Evolutionary conservation across 2,113 vertebrate species (phyloP), one percentile per base, ranked within the genome.

Genomic region (Aplodontia rufa): DNA sequence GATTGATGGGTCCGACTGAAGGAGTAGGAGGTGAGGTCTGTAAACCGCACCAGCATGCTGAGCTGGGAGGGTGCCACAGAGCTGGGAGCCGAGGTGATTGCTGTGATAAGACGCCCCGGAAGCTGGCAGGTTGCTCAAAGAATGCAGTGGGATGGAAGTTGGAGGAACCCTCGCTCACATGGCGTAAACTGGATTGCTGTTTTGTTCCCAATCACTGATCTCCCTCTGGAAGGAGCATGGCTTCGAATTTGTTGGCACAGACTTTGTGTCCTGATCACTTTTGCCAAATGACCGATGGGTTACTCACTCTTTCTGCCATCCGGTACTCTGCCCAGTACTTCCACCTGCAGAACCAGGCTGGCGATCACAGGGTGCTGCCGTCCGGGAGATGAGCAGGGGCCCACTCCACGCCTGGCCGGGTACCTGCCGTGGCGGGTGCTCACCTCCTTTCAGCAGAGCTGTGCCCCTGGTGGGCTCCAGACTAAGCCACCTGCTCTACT

Each of bases 31-130:
- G 3, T 32, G 60, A 51, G 32, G 22, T 8, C 75, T 26, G 5
- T 26, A 58, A 3, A 16, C 3, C 6, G 35, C 4, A 2, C 1
- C 0, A 17, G 45, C 3, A 2, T 0, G 14, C 3, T 0, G 37
- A n/a, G 8, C 64, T 3, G 19, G 20, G 40, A 22, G 20, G 20
- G 28, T 49, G 35, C 8, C 9, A 3, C 0, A 5, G 32, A 5
- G 0, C 19, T 0, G 9, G 35, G 6, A 40, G 5, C 0, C 4
- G 6, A 55, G 22, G 2, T 24, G 1, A 42, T 26, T 24, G 16
- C 6, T 22, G 0, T 30, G 6, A 8, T 14, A 2, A 49, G 28
- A 37, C 30, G n/a, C 1, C 5, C 11, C 7, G 24, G n/a, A 62
- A 12, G 3, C 53, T 58, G 28, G 14, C 20, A 30, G 58, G n/a